Evolutionary conservation across 2,888 invertebrate species (phyloP), one percentile per base, ranked within the genome.

Genomic region (Gari tellinella): DNA sequence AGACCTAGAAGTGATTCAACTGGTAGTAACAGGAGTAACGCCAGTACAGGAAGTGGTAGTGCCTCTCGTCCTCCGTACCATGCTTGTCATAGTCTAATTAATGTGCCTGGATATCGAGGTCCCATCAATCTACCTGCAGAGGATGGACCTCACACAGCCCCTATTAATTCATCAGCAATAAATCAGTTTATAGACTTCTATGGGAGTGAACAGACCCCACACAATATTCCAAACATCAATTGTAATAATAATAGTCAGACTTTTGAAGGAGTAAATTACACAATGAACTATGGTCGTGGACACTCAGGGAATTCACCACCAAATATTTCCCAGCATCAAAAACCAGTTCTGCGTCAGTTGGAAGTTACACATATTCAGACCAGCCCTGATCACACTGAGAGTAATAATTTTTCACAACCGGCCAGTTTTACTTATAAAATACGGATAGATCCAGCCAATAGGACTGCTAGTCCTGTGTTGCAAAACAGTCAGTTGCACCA

Each of bases 1-100:
- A 69, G 85, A 0, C 73, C 73, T 2, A 60, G 85, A 15, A 85
- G 83, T 73, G 83, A 85, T 60, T 85, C 85, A 0, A 81, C 80
- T 3, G 77, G 83, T 5, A 85, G 83, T 66, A 81, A 74, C 49
- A 78, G 78, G 62, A 85, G 83, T 52, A 82, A 81, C 62, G 63
- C 85, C 10, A 85, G 83, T 46, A 75, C 83, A 5, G 75, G 76
- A 25, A 82, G 83, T 65, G 52, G 58, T 21, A 69, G 68, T n/a
- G 63, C 74, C 1, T 70, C 73, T 0, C 61, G 77, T 31, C 80
- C 76, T 0, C 69, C 70, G n/a, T 74, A 46, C 41, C 63, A 58
- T 31, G 26, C 73, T 15, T 70, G 70, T 67, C 73, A 78, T 40
- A 73, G 72, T 48, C 52, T 70, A 14, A 56, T 64, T 40, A 78